Percentiles rank a stretch among this genome's conserved stretches.
Evolutionary conservation across 1,140 invertebrate species (phyloP).

Genomic region (Sycobia sp.): DNA sequence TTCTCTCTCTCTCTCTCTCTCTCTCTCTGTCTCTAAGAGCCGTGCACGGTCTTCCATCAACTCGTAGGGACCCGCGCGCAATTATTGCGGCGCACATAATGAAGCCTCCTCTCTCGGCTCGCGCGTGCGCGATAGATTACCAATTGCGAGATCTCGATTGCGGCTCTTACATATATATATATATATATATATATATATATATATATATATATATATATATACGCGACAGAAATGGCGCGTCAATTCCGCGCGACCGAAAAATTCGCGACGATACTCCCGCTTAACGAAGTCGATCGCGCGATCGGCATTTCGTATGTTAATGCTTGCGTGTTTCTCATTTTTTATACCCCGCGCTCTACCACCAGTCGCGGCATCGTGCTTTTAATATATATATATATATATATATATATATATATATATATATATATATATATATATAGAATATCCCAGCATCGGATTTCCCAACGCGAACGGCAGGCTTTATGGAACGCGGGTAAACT

Average conservation of each 20-base stretch:
- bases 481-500: not conserved
- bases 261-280: not conserved
- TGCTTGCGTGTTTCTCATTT: not conserved
- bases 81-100: not conserved
- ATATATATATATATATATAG: no score
- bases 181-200: no score
- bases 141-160: no score
- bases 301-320: constrained; percentile 20
- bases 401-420: no score
- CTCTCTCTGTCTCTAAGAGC: not conserved
- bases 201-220: not conserved
- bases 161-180: no score
- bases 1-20: not conserved
- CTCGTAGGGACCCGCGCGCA: not conserved
- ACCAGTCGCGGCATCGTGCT: not conserved
- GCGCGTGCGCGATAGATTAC: no score
- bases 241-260: constrained; percentile 9
- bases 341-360: not conserved
- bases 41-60: not conserved
- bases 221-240: not conserved
- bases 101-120: not conserved
- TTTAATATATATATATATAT: no score
- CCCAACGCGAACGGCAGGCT: constrained; percentile 13
- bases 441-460: no score
- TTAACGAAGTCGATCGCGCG: not conserved